A percentile compares a stretch with the other conserved stretches of the same genome.
Conservation (phyloP, 1,140 invertebrate genomes). For the Latrodectus geometricus region DNA sequence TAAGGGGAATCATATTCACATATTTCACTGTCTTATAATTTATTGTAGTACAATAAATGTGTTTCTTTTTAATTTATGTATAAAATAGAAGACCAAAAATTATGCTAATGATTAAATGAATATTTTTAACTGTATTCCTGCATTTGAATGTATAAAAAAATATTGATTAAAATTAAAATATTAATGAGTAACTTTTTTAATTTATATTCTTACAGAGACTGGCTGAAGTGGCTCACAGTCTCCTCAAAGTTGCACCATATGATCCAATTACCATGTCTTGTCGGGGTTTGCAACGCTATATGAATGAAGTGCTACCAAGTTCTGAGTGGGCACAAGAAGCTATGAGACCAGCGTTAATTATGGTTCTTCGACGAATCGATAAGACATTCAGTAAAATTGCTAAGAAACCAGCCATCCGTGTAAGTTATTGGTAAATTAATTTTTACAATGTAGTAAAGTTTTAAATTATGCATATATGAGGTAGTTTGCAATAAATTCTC, state of each 20-base stretch:
- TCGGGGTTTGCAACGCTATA: constrained; percentile 89
- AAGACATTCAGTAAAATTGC: constrained; percentile 98
- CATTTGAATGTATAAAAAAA: no score
- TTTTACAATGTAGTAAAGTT: no score
- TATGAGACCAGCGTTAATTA: constrained; percentile 89
- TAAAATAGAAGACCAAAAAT: no score
- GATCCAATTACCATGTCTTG: constrained; percentile 96
- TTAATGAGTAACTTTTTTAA: constrained; percentile 18
- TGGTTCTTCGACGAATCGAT: constrained; percentile 91
- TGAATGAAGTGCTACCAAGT: constrained; percentile 92
- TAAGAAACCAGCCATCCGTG: constrained; percentile 90
- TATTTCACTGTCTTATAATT: no score
- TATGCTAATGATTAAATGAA: no score
- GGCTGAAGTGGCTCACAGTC: constrained; percentile 94
- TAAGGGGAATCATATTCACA: no score
- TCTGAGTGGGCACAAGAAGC: constrained; percentile 98
- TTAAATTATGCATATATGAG: neutral
- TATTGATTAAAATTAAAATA: no score
- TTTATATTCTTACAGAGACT: constrained; percentile 77
- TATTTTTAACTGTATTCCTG: no score
- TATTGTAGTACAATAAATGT: no score
- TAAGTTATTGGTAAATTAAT: constrained; percentile 66
- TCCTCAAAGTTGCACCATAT: constrained; percentile 97
- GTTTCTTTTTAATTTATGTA: no score
- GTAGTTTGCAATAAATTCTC: no score